These are phyloP conservation scores for Onychorhynchus coronatus DNA, from an alignment of 2,113 vertebrate species.

Conservation along the genomic window DNA sequence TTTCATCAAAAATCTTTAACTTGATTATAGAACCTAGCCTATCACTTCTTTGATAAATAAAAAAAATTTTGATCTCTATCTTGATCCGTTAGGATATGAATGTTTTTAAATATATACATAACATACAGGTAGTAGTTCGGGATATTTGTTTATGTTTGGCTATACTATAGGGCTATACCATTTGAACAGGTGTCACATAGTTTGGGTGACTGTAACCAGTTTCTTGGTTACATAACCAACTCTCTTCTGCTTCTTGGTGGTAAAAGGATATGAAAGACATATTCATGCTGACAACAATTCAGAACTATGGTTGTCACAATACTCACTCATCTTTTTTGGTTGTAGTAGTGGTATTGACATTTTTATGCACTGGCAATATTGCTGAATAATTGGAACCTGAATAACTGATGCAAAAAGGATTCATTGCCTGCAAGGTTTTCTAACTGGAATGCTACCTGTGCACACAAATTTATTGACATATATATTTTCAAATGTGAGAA, in stretches of 20 bases:
- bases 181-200: neutral
- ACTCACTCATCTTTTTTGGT: accelerated
- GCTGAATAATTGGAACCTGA: neutral
- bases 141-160: neutral
- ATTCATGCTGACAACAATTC: neutral
- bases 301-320: neutral
- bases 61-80: neutral
- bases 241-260: neutral
- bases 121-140: neutral
- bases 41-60: neutral
- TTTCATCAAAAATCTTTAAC: neutral
- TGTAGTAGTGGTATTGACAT: neutral
- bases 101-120: neutral
- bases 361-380: neutral
- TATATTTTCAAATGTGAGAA: neutral
- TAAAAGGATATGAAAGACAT: accelerated
- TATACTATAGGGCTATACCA: neutral
- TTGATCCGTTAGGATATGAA: neutral
- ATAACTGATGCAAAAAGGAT: neutral
- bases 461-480: accelerated
- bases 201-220: neutral
- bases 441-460: neutral
- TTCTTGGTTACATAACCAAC: neutral
- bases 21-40: neutral
- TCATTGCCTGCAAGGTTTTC: neutral